Evolutionary conservation across 2,888 invertebrate genomes (phyloP).

Genomic region (Zaprionus bogoriensis): DNA sequence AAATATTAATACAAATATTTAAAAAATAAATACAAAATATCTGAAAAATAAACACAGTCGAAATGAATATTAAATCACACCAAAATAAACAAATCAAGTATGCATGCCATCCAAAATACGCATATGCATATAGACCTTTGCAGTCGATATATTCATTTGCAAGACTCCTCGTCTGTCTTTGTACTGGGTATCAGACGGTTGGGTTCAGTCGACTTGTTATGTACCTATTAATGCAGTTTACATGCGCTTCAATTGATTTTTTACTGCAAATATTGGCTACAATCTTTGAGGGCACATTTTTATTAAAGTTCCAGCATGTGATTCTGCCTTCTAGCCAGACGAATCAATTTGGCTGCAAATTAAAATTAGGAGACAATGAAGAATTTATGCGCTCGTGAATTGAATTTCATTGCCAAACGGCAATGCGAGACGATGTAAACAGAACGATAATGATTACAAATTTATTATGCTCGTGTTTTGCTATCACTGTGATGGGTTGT

Average conservation of each 20-base stretch:
- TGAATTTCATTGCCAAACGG: constrained; percentile 41
- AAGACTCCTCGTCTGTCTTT: no score
- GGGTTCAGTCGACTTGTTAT: neutral
- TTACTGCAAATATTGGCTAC: neutral
- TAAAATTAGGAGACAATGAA: constrained; percentile 30
- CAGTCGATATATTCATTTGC: no score
- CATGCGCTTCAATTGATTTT: neutral
- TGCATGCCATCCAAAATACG: no score
- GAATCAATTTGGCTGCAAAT: constrained; percentile 15
- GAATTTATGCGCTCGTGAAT: constrained; percentile 19
- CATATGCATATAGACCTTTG: no score
- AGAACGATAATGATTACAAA: constrained; percentile 53
- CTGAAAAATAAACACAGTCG: no score
- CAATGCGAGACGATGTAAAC: constrained; percentile 34
- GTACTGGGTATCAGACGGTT: no score
- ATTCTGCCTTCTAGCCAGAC: neutral
- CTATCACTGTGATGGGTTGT: constrained; percentile 7
- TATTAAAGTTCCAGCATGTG: neutral
- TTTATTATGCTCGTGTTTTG: constrained; percentile 63
- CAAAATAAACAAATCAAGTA: no score
- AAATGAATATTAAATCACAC: no score
- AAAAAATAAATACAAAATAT: no score
- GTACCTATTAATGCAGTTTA: neutral
- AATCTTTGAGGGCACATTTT: neutral
- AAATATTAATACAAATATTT: no score